phyloP scores from a whole-genome alignment of 2,113 vertebrate species.

The Bujurquina vittata region DNA sequence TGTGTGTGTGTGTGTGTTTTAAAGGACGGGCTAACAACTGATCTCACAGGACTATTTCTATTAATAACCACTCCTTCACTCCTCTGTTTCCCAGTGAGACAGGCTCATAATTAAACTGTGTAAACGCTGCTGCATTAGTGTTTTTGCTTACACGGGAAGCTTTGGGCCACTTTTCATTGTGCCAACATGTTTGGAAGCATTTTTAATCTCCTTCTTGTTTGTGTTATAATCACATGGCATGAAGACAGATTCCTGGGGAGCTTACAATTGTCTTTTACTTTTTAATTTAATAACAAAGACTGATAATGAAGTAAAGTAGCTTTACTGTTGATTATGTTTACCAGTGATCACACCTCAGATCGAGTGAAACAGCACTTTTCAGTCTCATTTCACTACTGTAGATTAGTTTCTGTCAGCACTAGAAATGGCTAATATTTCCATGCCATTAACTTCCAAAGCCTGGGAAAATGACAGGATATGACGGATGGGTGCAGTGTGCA shows the following conservation, averaged over 20 bases:
- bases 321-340: conserved; percentile 23
- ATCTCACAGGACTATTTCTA: conserved; percentile 54
- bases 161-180: conserved; percentile 24
- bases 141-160: conserved; percentile 45
- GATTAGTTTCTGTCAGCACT: conserved; percentile 46
- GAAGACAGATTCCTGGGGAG: conserved; percentile 12
- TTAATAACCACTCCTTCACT: conserved; percentile 59
- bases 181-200: conserved; percentile 37
- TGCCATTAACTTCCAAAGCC: conserved; percentile 54
- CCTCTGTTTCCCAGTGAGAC: conserved; percentile 47
- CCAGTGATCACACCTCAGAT: conserved; percentile 23
- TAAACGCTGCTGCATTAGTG: conserved; percentile 41
- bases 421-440: conserved; percentile 57
- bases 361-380: conserved; percentile 23
- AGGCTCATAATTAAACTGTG: conserved; percentile 64
- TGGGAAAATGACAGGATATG: conserved; percentile 37
- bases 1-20: background rate
- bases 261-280: conserved; percentile 7
- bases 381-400: conserved; percentile 32
- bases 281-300: conserved; percentile 28
- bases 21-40: conserved; percentile 46
- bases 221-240: background rate
- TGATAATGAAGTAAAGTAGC: background rate
- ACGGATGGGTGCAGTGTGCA: conserved; percentile 7
- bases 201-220: conserved; percentile 28